phyloP scores from a whole-genome alignment of 2,113 vertebrate species.

The Percopsis transmontana region DNA sequence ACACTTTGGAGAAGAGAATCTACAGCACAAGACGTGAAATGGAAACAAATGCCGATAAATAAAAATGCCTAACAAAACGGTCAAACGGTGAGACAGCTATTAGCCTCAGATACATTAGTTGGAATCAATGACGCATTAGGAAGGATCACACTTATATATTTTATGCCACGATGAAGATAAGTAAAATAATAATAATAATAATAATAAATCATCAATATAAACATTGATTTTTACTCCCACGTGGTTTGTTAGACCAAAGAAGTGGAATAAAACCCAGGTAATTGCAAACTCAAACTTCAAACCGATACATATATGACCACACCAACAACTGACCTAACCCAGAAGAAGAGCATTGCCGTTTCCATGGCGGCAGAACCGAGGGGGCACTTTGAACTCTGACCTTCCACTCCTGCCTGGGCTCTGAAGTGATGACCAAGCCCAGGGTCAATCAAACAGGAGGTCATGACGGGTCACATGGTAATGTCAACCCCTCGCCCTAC shows the following conservation, averaged over 20 bases:
- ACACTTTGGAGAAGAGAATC: slow-evolving; percentile 8
- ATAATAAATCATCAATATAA: no score
- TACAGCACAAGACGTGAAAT: background rate
- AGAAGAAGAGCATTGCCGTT: slow-evolving; percentile 51
- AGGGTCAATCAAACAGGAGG: slow-evolving; percentile 65
- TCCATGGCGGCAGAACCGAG: slow-evolving; percentile 71
- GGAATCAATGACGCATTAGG: no score
- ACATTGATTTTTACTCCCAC: no score
- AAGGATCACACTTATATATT: no score
- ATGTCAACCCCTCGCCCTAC: slow-evolving; percentile 55
- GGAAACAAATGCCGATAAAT: background rate
- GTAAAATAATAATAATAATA: background rate
- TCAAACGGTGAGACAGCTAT: no score
- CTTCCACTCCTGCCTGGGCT: slow-evolving; percentile 58
- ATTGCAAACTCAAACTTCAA: background rate
- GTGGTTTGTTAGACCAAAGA: no score
- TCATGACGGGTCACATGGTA: slow-evolving; percentile 67
- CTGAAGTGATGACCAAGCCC: slow-evolving; percentile 61
- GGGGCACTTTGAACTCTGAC: slow-evolving; percentile 70
- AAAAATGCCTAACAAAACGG: no score
- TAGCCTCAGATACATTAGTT: no score
- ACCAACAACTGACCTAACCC: slow-evolving; percentile 46
- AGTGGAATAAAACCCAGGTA: background rate
- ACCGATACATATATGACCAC: background rate
- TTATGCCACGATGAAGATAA: background rate